phyloP scores from a whole-genome alignment of 2,888 invertebrate species.

The Mimachlamys varia region DNA sequence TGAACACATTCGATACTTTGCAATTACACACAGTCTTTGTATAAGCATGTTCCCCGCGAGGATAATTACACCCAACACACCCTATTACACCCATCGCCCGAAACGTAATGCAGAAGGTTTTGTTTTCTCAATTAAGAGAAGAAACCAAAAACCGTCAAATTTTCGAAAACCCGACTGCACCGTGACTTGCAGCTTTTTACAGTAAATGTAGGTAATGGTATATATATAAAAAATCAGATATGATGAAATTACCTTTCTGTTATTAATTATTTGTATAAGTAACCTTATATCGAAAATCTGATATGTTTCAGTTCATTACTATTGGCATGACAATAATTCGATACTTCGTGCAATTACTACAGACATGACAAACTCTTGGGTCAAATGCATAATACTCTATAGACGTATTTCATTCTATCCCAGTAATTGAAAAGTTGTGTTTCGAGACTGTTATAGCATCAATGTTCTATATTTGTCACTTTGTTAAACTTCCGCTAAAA shows the following conservation, averaged over 20 bases:
- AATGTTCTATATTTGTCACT: too few relatives aligned
- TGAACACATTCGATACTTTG: neutral
- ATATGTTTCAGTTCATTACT: neutral
- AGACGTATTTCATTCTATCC: neutral
- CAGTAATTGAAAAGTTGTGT: neutral
- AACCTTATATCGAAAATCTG: too few relatives aligned
- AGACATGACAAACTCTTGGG: too few relatives aligned
- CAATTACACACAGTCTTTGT: neutral
- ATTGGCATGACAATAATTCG: neutral
- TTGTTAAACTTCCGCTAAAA: too few relatives aligned
- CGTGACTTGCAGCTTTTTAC: neutral
- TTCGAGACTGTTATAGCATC: too few relatives aligned
- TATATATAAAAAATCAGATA: too few relatives aligned
- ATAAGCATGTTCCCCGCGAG: neutral
- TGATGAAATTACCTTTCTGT: too few relatives aligned
- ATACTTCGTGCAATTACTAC: neutral
- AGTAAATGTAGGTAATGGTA: too few relatives aligned
- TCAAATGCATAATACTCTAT: neutral
- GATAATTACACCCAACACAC: neutral
- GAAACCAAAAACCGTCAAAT: neutral
- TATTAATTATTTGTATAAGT: too few relatives aligned
- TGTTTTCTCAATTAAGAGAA: neutral
- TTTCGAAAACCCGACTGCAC: neutral
- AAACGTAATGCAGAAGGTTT: neutral
- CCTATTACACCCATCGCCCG: conserved; percentile 2